Evolutionary conservation across 2,113 vertebrate species (phyloP), one percentile per base, ranked within the genome.

Genomic region (Chinchilla lanigera): DNA sequence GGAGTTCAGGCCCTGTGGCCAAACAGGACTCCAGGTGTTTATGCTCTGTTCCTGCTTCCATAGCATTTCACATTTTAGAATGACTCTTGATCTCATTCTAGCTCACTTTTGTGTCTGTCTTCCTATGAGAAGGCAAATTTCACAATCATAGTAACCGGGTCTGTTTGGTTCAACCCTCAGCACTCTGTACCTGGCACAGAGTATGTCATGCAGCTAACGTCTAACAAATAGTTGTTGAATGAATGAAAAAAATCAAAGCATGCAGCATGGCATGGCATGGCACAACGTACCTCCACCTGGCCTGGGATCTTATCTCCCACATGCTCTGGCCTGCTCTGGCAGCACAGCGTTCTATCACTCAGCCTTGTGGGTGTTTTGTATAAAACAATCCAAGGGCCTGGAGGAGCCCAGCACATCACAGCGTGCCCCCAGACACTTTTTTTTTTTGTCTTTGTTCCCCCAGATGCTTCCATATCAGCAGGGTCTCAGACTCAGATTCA

Each of bases 31-130:
- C n/a, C 14, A 44, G 80, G 7, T 44, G 33, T 84, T 41, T 19
- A 1, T 0, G 2, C 58, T 17, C 0, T 2, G 44, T 26, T 20
- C 12, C 9, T 16, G 0, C 10, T n/a, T 6, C 81, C 44, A 12
- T 17, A 78, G 33, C 22, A 0, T 24, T 54, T 7, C 13, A 35
- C 5, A 9, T 28, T 63, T 58, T 19, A 9, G 47, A 26, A 58
- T 78, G 86, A 84, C 65, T 47, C 38, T 3, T 47, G 44, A 13
- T 47, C n/a, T 16, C 16, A 7, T 4, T 44, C 35, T 58, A n/a
- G 35, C 35, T 58, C 71, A 3, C 44, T 78, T 41, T 26, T 44
- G n/a, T 80, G 60, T 71, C 41, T 38, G 5, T 77, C 60, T 84
- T 81, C 73, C 38, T 11, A 6, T 52, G 47, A 65, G 35, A n/a